Evolutionary conservation across 2,888 invertebrate species (phyloP).

Genomic region (Mamestra brassicae): DNA sequence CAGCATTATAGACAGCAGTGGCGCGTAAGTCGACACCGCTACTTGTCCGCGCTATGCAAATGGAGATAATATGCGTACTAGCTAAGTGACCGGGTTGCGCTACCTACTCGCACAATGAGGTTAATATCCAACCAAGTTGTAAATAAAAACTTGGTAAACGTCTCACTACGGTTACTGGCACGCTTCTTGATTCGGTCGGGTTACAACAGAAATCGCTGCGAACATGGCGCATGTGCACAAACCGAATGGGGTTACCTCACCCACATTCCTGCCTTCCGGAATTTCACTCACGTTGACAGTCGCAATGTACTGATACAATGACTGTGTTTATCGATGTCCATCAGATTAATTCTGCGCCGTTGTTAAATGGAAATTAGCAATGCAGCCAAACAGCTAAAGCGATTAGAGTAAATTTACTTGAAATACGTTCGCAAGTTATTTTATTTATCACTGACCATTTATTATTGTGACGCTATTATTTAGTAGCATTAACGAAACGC

Average conservation of each 20-base stretch:
- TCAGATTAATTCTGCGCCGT: constrained; percentile 62
- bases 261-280: constrained; percentile 89
- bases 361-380: constrained; percentile 64
- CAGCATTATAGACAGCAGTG: constrained; percentile 78
- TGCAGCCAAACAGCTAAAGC: constrained; percentile 54
- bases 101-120: constrained; percentile 84
- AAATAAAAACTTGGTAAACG: constrained; percentile 78
- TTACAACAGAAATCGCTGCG: constrained; percentile 84
- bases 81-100: constrained; percentile 88
- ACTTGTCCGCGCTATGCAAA: constrained; percentile 88
- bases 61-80: constrained; percentile 86
- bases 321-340: constrained; percentile 75
- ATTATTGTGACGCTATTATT: constrained; percentile 40
- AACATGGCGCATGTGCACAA: constrained; percentile 86
- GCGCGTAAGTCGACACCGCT: constrained; percentile 85
- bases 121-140: constrained; percentile 82
- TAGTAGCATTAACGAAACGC: constrained; percentile 9
- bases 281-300: constrained; percentile 87
- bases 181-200: constrained; percentile 78
- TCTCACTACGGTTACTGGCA: constrained; percentile 69
- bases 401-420: constrained; percentile 62
- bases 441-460: constrained; percentile 48
- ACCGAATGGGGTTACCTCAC: constrained; percentile 87
- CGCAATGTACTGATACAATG: constrained; percentile 79
- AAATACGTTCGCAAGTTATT: constrained; percentile 52